Evolutionary conservation across 2,888 invertebrate genomes (phyloP), one percentile per base, ranked within the genome.

Genomic region (Macrophya alboannulata): DNA sequence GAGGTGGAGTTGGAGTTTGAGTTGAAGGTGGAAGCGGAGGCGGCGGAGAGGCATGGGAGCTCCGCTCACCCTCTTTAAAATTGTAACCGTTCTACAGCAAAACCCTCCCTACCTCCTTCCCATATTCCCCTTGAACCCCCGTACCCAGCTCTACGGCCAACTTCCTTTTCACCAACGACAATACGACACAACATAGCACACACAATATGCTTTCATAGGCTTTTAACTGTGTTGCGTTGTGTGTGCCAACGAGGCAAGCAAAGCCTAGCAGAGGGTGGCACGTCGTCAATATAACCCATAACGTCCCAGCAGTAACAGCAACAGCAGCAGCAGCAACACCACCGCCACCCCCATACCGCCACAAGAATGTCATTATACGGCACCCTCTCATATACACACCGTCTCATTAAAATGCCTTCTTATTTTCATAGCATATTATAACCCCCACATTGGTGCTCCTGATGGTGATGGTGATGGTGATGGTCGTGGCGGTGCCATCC

Each of bases 381-480:
- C 48, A 12, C 45, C 79, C 37, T 43, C 81, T 81, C 81, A 43
- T 43, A 81, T 81, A 76, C 51, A 85, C 77, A 59, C 65, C 65
- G 85, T 85, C 85, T 85, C 85, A 85, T 85, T 85, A 85, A 85
- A 85, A 85, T 85, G 85, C 85, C 85, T 85, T 85, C 85, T 85
- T 85, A 85, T 85, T 85, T 85, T 85, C 79, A 74, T 81, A 81
- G 65, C 85, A 45, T 68, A 85, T 55, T 74, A 43, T 76, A 25
- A 55, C 55, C 55, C 55, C 45, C 9, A 15, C 21, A 15, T 31
- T 31, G 1, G 31, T 31, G 31, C 31, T 31, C 31, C 31, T 31
- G 31, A 31, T 31, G 31, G 31, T 31, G 31, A 31, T 31, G 31
- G 31, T 31, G 31, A 31, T 31, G 31, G 31, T 31, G 31, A 31